Conservation (phyloP, 2,113 vertebrate species). For the Xiphorhynchus elegans region DNA sequence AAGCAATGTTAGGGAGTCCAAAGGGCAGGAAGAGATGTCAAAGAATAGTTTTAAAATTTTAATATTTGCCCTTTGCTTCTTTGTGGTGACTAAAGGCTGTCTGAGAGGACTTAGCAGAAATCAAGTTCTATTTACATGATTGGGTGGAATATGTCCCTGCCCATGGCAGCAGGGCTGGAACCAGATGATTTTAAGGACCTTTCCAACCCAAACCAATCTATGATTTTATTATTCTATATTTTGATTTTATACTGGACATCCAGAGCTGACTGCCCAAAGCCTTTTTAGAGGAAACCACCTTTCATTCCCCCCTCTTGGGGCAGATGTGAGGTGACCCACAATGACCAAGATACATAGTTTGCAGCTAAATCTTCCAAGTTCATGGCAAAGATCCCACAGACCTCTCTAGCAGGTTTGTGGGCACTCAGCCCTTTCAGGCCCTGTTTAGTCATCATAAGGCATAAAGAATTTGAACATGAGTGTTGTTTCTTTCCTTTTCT, state of each 20-base stretch:
- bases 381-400: background rate
- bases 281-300: background rate
- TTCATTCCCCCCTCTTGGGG: background rate
- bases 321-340: background rate
- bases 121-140: background rate
- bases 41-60: background rate
- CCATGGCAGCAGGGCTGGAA: fast-evolving
- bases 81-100: background rate
- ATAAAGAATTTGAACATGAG: background rate
- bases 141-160: background rate
- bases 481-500: constrained; percentile 35
- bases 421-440: background rate
- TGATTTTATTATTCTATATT: background rate
- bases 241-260: background rate
- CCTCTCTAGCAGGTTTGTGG: background rate
- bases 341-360: background rate
- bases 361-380: background rate
- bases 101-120: background rate
- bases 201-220: background rate
- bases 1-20: background rate
- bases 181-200: background rate
- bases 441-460: constrained; percentile 35
- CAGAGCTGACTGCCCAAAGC: background rate
- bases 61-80: background rate
- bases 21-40: background rate